Conservation (phyloP, 1,140 invertebrate species). For the Pseudomyrmex sp. region DNA sequence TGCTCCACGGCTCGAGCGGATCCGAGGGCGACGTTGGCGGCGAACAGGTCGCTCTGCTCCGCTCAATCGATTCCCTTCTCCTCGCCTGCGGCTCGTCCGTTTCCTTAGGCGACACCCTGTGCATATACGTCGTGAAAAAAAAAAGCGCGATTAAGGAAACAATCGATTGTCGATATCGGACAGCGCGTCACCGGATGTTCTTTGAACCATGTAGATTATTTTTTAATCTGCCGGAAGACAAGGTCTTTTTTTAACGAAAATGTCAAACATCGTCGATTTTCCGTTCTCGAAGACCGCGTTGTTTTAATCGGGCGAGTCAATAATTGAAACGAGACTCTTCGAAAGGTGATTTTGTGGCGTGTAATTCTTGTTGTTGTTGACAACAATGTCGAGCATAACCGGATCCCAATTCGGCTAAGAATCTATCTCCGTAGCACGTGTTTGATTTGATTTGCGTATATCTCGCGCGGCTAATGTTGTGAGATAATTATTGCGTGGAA, state of each 20-base stretch:
- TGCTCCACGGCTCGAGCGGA: slow-evolving; percentile 91
- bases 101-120: slow-evolving; percentile 84
- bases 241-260: background rate
- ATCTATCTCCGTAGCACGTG: background rate
- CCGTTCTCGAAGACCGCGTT: background rate
- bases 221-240: background rate
- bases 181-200: background rate
- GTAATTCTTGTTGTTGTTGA: too few species aligned
- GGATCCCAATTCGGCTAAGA: background rate
- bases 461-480: background rate
- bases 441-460: too few species aligned
- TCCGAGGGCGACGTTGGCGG: slow-evolving; percentile 85
- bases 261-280: background rate
- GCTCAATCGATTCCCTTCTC: slow-evolving; percentile 71
- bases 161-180: slow-evolving; percentile 21
- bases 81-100: slow-evolving; percentile 32
- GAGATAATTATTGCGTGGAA: slow-evolving; percentile 23
- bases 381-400: too few species aligned
- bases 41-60: slow-evolving; percentile 61
- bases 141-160: slow-evolving; percentile 51
- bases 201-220: background rate
- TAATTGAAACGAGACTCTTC: too few species aligned
- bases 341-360: too few species aligned
- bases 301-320: too few species aligned
- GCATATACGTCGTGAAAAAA: slow-evolving; percentile 64